A percentile compares a stretch with the other conserved stretches of the same genome.
Evolutionary conservation across 2,888 invertebrate genomes (phyloP).

Genomic region (Serrognathus titanus): DNA sequence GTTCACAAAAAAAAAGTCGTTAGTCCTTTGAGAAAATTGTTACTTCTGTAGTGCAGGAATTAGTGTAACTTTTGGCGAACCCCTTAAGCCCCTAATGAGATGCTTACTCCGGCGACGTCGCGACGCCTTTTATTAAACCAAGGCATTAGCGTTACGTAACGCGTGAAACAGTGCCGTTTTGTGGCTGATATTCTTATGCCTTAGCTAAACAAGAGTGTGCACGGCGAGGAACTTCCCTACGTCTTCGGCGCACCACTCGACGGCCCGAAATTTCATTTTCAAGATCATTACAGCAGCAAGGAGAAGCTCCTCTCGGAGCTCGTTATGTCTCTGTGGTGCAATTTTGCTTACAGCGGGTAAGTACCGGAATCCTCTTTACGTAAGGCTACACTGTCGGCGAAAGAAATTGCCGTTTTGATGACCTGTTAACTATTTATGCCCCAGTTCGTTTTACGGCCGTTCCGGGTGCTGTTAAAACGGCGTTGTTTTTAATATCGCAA

Average conservation of each 20-base stretch:
- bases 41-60: no score
- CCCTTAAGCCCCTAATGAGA: no score
- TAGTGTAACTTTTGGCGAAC: no score
- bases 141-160: no score
- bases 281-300: conserved; percentile 68
- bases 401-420: background rate
- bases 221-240: conserved; percentile 85
- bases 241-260: conserved; percentile 78
- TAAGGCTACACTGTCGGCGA: background rate
- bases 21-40: no score
- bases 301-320: conserved; percentile 81
- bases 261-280: conserved; percentile 65
- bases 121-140: no score
- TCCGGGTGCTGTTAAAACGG: background rate
- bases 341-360: conserved; percentile 88
- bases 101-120: no score
- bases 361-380: conserved; percentile 31
- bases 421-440: conserved; percentile 1
- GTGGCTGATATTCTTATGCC: conserved; percentile 29
- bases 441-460: background rate
- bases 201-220: conserved; percentile 70
- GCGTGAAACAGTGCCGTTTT: conserved; percentile 9
- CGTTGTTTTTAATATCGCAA: no score
- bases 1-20: no score
- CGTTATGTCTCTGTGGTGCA: conserved; percentile 85